These are phyloP conservation scores for Glaucidium brasilianum DNA, from an alignment of 2,113 vertebrate genomes.

Conservation along the genomic window DNA sequence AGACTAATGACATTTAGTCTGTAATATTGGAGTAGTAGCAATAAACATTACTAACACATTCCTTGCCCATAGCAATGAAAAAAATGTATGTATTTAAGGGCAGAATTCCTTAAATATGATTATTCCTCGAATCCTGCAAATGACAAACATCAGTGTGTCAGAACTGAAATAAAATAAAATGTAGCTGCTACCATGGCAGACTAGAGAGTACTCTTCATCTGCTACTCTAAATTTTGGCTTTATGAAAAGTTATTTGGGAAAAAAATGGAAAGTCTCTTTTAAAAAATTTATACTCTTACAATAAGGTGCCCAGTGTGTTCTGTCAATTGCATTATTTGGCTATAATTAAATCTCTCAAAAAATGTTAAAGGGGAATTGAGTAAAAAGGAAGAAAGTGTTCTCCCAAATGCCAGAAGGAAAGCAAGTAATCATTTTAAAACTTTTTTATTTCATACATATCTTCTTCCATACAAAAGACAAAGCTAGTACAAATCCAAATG, in stretches of 20 bases:
- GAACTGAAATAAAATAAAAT: not conserved
- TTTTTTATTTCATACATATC: not conserved
- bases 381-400: not conserved
- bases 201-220: not conserved
- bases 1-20: not conserved
- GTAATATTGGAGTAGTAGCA: not conserved
- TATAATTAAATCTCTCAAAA: not conserved
- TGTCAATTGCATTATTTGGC: not conserved
- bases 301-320: not conserved
- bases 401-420: slow-evolving; percentile 3
- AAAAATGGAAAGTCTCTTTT: not conserved
- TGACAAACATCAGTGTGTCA: not conserved
- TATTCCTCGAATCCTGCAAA: not conserved
- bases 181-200: not conserved
- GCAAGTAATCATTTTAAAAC: not conserved
- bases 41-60: not conserved
- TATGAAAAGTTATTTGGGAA: not conserved
- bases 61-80: not conserved
- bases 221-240: not conserved
- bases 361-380: not conserved
- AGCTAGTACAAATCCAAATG: not conserved
- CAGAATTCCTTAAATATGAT: not conserved
- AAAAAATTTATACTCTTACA: not conserved
- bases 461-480: not conserved
- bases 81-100: not conserved